Evolutionary conservation across 2,888 invertebrate genomes (phyloP).

Genomic region (Magallana nippona): DNA sequence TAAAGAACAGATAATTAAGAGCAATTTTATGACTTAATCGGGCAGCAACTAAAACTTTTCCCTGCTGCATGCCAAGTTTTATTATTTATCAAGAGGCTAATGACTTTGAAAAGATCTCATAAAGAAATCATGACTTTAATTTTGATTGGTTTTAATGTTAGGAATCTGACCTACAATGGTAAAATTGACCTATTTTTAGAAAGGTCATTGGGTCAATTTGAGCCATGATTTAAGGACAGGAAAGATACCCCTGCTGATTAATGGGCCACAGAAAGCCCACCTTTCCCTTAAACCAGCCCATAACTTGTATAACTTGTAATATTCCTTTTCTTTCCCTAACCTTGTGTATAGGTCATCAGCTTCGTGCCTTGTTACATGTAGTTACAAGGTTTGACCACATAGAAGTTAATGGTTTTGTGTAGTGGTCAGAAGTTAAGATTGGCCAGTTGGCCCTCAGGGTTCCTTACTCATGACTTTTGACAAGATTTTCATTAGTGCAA

Average conservation of each 20-base stretch:
- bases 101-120: background rate
- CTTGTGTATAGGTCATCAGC: background rate
- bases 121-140: background rate
- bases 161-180: background rate
- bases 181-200: background rate
- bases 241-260: background rate
- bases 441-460: conserved; percentile 3
- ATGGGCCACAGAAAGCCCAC: background rate
- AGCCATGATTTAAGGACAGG: background rate
- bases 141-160: background rate
- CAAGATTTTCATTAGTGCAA: background rate
- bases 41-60: background rate
- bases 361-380: conserved; percentile 8
- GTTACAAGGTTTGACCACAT: conserved; percentile 25
- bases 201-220: conserved; percentile 13
- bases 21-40: background rate
- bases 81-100: background rate
- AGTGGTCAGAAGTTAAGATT: conserved; percentile 4
- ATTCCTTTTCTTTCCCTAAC: background rate
- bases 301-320: conserved; percentile 23
- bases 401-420: background rate
- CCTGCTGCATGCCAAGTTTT: conserved; percentile 20
- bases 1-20: background rate
- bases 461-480: background rate
- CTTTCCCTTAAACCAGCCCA: background rate